Conservation (phyloP, 2,888 invertebrate species). For the Tholera decimalis region DNA sequence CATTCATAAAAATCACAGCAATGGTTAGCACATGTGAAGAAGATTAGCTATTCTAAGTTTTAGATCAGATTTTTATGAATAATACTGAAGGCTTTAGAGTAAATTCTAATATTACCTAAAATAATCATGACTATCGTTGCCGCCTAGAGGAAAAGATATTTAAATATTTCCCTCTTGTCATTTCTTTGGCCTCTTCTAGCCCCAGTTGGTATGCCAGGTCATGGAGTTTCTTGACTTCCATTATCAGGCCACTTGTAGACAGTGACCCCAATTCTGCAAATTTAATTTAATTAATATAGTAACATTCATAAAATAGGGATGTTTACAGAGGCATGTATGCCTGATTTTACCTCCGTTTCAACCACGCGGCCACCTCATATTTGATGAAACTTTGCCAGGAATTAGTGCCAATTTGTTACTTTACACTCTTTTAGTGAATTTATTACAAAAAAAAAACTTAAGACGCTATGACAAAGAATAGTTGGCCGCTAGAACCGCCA, state of each 20-base stretch:
- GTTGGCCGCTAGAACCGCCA: too few relatives aligned
- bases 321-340: too few relatives aligned
- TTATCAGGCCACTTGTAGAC: slow-evolving; percentile 96
- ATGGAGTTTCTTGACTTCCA: slow-evolving; percentile 98
- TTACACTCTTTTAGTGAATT: too few relatives aligned
- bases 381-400: too few relatives aligned
- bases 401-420: too few relatives aligned
- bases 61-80: not conserved
- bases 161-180: slow-evolving; percentile 98
- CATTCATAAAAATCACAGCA: not conserved
- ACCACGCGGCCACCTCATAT: too few relatives aligned
- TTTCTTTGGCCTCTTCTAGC: slow-evolving; percentile 98
- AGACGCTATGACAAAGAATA: too few relatives aligned
- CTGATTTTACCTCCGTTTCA: too few relatives aligned
- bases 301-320: too few relatives aligned
- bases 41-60: not conserved
- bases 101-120: slow-evolving; percentile 32
- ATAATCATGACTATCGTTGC: slow-evolving; percentile 71
- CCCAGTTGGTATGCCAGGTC: slow-evolving; percentile 98
- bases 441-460: too few relatives aligned
- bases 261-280: slow-evolving; percentile 94
- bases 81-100: not conserved
- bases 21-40: too few relatives aligned
- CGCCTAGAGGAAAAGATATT: slow-evolving; percentile 93
- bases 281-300: too few relatives aligned